Evolutionary conservation across 2,888 invertebrate species (phyloP).

Genomic region (Ganaspis brasiliensis): DNA sequence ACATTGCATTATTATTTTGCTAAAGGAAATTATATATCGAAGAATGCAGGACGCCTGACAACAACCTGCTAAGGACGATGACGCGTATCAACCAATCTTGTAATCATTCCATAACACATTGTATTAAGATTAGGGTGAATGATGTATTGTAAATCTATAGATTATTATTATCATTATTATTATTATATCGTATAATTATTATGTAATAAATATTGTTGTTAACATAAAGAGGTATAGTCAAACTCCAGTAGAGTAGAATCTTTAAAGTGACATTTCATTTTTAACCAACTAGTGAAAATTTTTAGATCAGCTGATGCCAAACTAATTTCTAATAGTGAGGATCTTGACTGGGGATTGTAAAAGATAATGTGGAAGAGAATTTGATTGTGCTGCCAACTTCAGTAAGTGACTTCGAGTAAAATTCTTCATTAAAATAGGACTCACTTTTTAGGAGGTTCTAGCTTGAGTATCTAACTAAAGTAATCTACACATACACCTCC

Average conservation of each 20-base stretch:
- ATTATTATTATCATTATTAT: conserved; percentile 77
- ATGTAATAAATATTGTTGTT: conserved; percentile 81
- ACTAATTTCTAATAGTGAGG: too few relatives aligned
- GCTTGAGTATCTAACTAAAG: too few relatives aligned
- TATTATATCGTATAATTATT: conserved; percentile 80
- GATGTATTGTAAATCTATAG: conserved; percentile 80
- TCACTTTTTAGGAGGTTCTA: too few relatives aligned
- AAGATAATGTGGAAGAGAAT: too few relatives aligned
- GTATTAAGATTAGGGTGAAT: conserved; percentile 78
- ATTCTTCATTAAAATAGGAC: too few relatives aligned
- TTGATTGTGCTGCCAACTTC: too few relatives aligned
- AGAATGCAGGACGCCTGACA: conserved; percentile 52
- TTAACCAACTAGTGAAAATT: too few relatives aligned
- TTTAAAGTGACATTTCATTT: too few relatives aligned
- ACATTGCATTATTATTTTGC: conserved; percentile 28
- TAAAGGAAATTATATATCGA: conserved; percentile 52
- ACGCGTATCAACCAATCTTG: conserved; percentile 77
- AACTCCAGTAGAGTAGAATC: conserved; percentile 1
- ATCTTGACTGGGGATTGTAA: too few relatives aligned
- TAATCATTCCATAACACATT: conserved; percentile 79
- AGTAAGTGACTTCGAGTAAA: too few relatives aligned
- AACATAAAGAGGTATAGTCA: conserved; percentile 71
- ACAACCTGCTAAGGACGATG: conserved; percentile 67
- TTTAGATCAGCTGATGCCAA: too few relatives aligned
- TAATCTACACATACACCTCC: too few relatives aligned